A percentile compares a stretch with the other conserved stretches of the same genome.
Evolutionary conservation across 2,797 vertebrate genomes (phyloP).

Genomic region (Gambelia wislizenii): DNA sequence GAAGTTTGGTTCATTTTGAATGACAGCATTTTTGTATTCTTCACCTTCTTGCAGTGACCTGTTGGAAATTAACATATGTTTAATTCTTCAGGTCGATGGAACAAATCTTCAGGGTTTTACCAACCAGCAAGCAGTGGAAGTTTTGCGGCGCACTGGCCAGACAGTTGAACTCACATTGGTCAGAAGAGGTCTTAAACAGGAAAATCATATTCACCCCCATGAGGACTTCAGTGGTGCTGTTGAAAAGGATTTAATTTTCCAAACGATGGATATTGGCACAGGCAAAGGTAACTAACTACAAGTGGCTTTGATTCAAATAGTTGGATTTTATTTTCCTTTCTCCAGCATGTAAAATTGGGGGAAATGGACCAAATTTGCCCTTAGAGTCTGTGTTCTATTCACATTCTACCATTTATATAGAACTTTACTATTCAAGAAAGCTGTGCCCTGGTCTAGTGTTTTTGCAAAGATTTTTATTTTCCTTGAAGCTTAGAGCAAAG

Average conservation of each 20-base stretch:
- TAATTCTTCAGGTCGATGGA: constrained; percentile 90
- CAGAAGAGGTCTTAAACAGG: constrained; percentile 84
- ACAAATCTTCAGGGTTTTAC: constrained; percentile 95
- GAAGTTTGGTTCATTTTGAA: constrained; percentile 23
- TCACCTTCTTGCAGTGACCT: background rate
- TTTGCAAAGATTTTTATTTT: background rate
- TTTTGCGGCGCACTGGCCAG: constrained; percentile 92
- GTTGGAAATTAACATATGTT: constrained; percentile 47
- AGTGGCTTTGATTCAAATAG: constrained; percentile 27
- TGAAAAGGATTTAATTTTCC: constrained; percentile 72
- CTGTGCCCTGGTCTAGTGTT: background rate
- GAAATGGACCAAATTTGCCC: background rate
- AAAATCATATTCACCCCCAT: constrained; percentile 74
- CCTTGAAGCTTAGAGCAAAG: background rate
- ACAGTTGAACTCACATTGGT: constrained; percentile 90
- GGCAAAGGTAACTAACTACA: constrained; percentile 77
- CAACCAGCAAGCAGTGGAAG: constrained; percentile 97
- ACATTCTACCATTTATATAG: background rate
- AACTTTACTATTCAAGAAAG: background rate
- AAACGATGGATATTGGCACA: constrained; percentile 55
- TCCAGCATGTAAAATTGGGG: constrained; percentile 7
- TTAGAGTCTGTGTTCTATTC: background rate
- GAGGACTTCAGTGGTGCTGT: constrained; percentile 66
- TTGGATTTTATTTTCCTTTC: constrained; percentile 47
- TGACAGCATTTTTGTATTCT: background rate